Evolutionary conservation across 2,888 invertebrate genomes (phyloP).

Genomic region (Acanthococcus lagerstroemiae): DNA sequence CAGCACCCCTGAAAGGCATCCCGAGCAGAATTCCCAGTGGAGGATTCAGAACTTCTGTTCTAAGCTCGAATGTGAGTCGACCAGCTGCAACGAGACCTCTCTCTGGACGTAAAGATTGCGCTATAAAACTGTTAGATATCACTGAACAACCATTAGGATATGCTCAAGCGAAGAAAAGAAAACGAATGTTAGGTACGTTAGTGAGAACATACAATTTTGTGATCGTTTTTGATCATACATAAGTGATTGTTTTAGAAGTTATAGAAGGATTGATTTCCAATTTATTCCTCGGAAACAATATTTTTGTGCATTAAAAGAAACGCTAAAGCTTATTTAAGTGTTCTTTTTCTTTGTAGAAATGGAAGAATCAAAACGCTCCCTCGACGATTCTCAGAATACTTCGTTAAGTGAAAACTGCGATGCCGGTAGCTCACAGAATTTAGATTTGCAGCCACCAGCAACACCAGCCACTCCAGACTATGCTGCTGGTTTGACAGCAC

Average conservation of each 20-base stretch:
- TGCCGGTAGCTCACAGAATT: slow-evolving; percentile 5
- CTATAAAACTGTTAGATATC: slow-evolving; percentile 88
- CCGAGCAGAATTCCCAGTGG: slow-evolving; percentile 67
- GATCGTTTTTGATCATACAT: too few species aligned
- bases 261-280: neutral
- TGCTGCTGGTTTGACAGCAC: slow-evolving; percentile 63
- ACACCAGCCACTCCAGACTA: slow-evolving; percentile 62
- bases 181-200: slow-evolving; percentile 60
- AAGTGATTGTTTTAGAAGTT: too few species aligned
- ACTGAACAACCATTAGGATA: slow-evolving; percentile 81
- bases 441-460: slow-evolving; percentile 44
- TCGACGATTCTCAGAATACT: slow-evolving; percentile 37
- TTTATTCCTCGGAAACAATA: neutral
- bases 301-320: neutral
- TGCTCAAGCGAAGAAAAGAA: slow-evolving; percentile 75
- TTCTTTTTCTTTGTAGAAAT: slow-evolving; percentile 38
- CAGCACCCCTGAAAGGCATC: slow-evolving; percentile 84
- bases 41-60: slow-evolving; percentile 43
- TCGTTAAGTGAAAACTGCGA: neutral
- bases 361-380: slow-evolving; percentile 49
- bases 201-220: neutral
- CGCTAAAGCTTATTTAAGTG: neutral
- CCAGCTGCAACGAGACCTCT: slow-evolving; percentile 52
- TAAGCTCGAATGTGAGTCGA: slow-evolving; percentile 43
- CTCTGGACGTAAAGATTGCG: slow-evolving; percentile 71